Conservation (phyloP, 2,888 invertebrate species). For the Abscondita cerata region DNA sequence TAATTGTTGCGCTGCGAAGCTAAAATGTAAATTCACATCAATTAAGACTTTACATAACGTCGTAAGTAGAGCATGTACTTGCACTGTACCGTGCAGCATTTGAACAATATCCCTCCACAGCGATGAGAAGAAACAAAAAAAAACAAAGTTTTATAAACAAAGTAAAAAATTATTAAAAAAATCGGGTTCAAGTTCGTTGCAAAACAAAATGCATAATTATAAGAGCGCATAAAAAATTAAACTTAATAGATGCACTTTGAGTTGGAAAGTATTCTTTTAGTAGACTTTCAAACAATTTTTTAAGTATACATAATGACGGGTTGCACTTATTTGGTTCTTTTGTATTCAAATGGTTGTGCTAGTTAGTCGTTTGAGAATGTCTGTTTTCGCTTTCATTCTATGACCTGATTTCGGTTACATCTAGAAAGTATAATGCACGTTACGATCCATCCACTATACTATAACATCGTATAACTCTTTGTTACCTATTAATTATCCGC, state of each 20-base stretch:
- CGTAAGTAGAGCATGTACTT: slow-evolving; percentile 57
- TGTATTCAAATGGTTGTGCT: slow-evolving; percentile 55
- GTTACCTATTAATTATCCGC: slow-evolving; percentile 14
- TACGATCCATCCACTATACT: slow-evolving; percentile 43
- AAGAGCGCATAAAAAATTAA: no score
- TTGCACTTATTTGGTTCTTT: slow-evolving; percentile 44
- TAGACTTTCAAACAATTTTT: slow-evolving; percentile 29
- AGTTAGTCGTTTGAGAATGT: slow-evolving; percentile 53
- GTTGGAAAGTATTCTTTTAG: slow-evolving; percentile 17
- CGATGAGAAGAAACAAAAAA: slow-evolving; percentile 39
- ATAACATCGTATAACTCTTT: slow-evolving; percentile 29
- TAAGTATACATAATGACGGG: slow-evolving; percentile 30
- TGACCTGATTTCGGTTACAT: slow-evolving; percentile 58
- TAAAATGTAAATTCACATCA: slow-evolving; percentile 57
- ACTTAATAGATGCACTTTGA: slow-evolving; percentile 2
- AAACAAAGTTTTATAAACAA: no score
- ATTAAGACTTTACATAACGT: slow-evolving; percentile 57
- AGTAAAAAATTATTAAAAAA: no score
- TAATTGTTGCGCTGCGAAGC: slow-evolving; percentile 51
- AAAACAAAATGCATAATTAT: no score
- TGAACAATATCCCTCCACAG: slow-evolving; percentile 43
- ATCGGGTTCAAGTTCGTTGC: no score
- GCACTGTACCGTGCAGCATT: slow-evolving; percentile 52
- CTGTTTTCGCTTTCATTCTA: slow-evolving; percentile 57
- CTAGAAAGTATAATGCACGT: slow-evolving; percentile 55